Evolutionary conservation across 2,888 invertebrate genomes (phyloP).

Genomic region (Synergus umbraculus): DNA sequence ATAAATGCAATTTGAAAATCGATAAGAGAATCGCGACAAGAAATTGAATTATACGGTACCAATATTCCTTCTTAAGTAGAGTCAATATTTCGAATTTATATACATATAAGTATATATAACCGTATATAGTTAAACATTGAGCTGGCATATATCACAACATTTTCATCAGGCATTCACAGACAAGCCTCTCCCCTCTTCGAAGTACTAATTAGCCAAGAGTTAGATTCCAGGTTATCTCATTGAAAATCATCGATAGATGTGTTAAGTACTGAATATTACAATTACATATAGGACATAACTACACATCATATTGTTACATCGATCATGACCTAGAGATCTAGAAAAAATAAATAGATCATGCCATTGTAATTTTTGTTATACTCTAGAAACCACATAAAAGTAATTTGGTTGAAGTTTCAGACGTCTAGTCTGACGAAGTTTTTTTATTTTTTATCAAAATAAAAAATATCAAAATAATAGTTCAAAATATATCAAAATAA

Average conservation of each 20-base stretch:
- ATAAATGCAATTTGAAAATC: neutral
- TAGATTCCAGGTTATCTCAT: constrained; percentile 61
- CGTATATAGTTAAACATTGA: constrained; percentile 38
- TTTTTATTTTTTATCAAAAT: no score
- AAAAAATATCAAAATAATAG: no score
- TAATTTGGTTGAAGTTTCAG: no score
- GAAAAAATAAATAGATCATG: constrained; percentile 12
- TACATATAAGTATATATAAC: constrained; percentile 38
- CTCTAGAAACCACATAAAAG: neutral
- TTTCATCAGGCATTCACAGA: constrained; percentile 34
- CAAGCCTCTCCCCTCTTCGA: constrained; percentile 33
- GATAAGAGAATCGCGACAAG: neutral
- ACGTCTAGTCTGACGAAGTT: no score
- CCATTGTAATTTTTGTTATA: constrained; percentile 4
- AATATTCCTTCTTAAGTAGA: constrained; percentile 46
- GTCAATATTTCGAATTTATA: constrained; percentile 46
- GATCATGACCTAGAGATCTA: constrained; percentile 28
- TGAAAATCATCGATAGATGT: constrained; percentile 62
- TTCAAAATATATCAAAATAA: no score
- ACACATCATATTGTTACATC: constrained; percentile 16
- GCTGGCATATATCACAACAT: constrained; percentile 6
- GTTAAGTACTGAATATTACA: constrained; percentile 56
- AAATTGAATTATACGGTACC: constrained; percentile 42
- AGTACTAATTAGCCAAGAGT: constrained; percentile 62
- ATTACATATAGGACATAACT: constrained; percentile 59